Percentiles rank a stretch among this genome's conserved stretches.
These are phyloP conservation scores for Plebejus melissa DNA, from an alignment of 2,888 invertebrate genomes.

Conservation along the genomic window DNA sequence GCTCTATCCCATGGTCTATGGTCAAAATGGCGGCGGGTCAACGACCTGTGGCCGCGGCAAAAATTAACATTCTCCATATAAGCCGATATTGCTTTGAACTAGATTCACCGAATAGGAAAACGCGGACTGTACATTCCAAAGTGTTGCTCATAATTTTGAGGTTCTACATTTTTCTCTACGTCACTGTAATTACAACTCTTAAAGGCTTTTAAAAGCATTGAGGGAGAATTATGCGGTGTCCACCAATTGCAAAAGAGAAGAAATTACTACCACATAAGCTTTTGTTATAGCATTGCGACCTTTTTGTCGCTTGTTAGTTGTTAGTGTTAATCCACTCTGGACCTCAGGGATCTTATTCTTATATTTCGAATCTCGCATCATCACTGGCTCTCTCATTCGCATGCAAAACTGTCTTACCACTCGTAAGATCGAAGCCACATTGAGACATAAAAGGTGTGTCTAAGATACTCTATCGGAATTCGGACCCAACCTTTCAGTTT, in stretches of 20 bases:
- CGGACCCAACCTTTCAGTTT: background rate
- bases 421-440: no score
- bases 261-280: background rate
- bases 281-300: no score
- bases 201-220: background rate
- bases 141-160: background rate
- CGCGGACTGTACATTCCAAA: background rate
- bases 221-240: no score
- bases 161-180: background rate
- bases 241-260: background rate
- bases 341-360: no score
- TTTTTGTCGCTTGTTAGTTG: no score
- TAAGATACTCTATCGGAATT: no score
- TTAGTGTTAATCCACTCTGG: no score
- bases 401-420: no score
- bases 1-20: conserved; percentile 44
- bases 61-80: conserved; percentile 41
- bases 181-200: background rate
- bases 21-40: conserved; percentile 43
- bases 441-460: background rate
- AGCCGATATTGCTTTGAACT: background rate
- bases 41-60: conserved; percentile 44
- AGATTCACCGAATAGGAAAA: background rate
- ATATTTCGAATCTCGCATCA: no score
- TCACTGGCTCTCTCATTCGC: no score